phyloP scores from a whole-genome alignment of 2,113 vertebrate species.

The Actenoides lindsayi region DNA sequence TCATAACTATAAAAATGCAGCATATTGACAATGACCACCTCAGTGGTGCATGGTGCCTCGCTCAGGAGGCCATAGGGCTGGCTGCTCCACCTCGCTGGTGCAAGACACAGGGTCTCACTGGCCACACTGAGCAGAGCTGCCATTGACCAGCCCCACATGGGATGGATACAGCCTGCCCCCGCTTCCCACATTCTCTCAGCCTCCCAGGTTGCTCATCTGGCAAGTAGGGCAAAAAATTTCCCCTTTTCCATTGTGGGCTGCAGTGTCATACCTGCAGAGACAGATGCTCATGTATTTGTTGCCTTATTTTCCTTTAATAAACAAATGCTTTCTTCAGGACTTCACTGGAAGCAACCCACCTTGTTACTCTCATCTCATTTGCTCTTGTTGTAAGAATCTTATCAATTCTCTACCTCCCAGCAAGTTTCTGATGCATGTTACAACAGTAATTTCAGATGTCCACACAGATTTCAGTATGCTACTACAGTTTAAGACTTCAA shows the following conservation, averaged over 20 bases:
- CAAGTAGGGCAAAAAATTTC: background rate
- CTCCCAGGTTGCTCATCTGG: background rate
- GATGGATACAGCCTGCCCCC: background rate
- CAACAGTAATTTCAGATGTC: background rate
- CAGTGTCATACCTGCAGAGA: background rate
- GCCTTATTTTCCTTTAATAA: background rate
- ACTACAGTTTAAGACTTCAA: background rate
- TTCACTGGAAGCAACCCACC: background rate
- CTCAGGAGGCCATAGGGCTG: background rate
- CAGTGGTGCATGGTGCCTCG: accelerated
- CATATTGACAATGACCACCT: too few relatives aligned
- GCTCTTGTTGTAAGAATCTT: background rate
- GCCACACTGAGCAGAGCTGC: accelerated
- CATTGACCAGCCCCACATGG: accelerated
- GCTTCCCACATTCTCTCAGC: background rate
- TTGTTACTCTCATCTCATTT: background rate
- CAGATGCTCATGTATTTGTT: too few relatives aligned
- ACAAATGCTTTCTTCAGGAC: background rate
- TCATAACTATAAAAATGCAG: accelerated
- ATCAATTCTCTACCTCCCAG: background rate
- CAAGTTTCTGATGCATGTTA: background rate
- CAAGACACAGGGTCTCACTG: background rate
- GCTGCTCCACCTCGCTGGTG: background rate
- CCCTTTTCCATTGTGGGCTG: background rate
- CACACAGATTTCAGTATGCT: background rate